phyloP scores from a whole-genome alignment of 2,113 vertebrate species.

The Nerophis lumbriciformis region DNA sequence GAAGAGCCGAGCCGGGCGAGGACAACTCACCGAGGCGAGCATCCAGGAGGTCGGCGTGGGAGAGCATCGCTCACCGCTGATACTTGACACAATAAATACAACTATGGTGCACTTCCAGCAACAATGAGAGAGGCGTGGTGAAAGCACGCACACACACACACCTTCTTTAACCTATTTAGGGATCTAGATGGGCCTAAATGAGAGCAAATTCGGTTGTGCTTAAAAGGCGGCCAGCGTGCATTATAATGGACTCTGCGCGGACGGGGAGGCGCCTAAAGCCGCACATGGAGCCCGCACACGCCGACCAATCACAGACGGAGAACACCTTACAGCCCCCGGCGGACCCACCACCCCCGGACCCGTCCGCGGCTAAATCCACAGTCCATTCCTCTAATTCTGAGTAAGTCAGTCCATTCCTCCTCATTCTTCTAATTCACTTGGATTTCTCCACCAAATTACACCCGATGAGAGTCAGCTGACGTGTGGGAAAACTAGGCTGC shows the following conservation, averaged over 20 bases:
- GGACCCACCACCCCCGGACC: conserved; percentile 29
- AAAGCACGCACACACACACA: background rate
- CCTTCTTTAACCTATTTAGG: conserved; percentile 88
- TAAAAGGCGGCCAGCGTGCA: conserved; percentile 95
- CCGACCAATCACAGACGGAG: conserved; percentile 92
- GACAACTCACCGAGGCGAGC: conserved; percentile 97
- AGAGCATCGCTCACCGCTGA: conserved; percentile 91
- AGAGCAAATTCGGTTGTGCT: conserved; percentile 98
- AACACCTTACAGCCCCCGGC: conserved; percentile 16
- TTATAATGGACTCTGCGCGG: conserved; percentile 98
- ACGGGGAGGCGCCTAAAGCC: conserved; percentile 93
- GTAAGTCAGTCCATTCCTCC: conserved; percentile 65
- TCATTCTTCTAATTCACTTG: conserved; percentile 73
- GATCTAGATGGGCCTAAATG: conserved; percentile 92
- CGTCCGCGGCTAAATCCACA: conserved; percentile 49
- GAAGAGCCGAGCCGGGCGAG: conserved; percentile 77
- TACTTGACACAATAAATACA: too few relatives aligned
- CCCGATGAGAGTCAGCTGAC: conserved; percentile 73
- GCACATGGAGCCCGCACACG: conserved; percentile 84
- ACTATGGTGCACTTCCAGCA: too few relatives aligned
- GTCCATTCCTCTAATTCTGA: conserved; percentile 61
- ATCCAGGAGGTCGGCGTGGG: conserved; percentile 99
- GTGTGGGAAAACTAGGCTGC: conserved; percentile 38
- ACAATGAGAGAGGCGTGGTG: conserved; percentile 6
- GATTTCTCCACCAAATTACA: conserved; percentile 75